These are phyloP conservation scores for Florisuga fusca DNA, from an alignment of 2,797 vertebrate species.

Conservation along the genomic window DNA sequence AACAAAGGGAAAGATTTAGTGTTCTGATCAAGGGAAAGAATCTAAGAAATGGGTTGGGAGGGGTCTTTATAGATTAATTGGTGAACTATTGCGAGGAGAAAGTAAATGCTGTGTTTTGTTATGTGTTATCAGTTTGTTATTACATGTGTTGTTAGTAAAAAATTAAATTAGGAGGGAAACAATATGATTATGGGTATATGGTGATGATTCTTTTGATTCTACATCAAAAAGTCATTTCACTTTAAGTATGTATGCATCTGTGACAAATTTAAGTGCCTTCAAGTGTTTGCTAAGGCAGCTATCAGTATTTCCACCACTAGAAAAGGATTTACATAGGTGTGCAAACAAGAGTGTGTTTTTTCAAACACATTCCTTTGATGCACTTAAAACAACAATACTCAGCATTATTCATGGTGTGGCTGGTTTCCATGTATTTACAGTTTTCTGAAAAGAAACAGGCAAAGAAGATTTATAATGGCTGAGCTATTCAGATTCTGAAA, in stretches of 20 bases:
- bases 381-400: neutral
- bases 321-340: conserved; percentile 44
- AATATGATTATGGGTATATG: neutral
- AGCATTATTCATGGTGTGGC: conserved; percentile 13
- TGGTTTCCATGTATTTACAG: conserved; percentile 26
- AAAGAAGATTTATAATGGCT: neutral
- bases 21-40: neutral
- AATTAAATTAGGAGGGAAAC: neutral
- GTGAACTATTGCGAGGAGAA: neutral
- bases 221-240: neutral
- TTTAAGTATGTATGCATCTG: neutral
- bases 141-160: neutral
- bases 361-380: neutral
- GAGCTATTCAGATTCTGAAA: conserved; percentile 22
- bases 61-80: neutral
- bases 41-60: neutral
- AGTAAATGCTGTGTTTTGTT: neutral
- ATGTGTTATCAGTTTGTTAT: neutral
- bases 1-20: neutral
- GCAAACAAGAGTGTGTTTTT: neutral
- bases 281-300: neutral
- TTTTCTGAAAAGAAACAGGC: conserved; percentile 37
- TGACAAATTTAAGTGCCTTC: neutral
- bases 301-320: neutral
- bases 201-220: neutral